Percentiles rank a stretch among this genome's conserved stretches.
Conservation (phyloP, 1,140 invertebrate species). For the Anastatus disparis region DNA sequence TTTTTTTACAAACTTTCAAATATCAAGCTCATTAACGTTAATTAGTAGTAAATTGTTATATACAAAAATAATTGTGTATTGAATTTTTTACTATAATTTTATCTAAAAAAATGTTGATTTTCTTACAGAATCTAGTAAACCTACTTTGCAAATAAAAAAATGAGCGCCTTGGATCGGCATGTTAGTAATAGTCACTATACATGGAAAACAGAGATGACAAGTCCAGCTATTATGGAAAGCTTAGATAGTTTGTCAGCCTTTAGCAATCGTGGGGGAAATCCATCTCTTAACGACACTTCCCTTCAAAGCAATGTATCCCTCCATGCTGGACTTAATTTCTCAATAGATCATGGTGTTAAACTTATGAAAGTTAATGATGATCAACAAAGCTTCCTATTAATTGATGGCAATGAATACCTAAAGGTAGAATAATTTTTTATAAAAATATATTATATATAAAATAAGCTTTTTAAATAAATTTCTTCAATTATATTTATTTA, state of each 20-base stretch:
- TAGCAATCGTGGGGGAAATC: slow-evolving; percentile 45
- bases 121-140: not conserved
- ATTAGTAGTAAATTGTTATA: not conserved
- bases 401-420: slow-evolving; percentile 69
- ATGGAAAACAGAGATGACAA: slow-evolving; percentile 10
- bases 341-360: slow-evolving; percentile 28
- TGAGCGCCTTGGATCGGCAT: slow-evolving; percentile 27
- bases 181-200: not conserved
- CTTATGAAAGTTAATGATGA: not conserved
- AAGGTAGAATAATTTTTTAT: slow-evolving; percentile 51
- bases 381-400: slow-evolving; percentile 66
- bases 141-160: slow-evolving; percentile 8
- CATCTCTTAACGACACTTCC: slow-evolving; percentile 12
- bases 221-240: slow-evolving; percentile 52
- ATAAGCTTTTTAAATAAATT: not conserved
- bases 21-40: not conserved
- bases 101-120: not conserved
- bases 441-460: not conserved
- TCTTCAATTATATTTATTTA: not conserved
- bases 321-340: slow-evolving; percentile 29
- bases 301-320: slow-evolving; percentile 32
- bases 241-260: slow-evolving; percentile 52
- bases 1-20: not conserved
- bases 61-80: not conserved
- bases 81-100: too few species aligned